Evolutionary conservation across 2,888 invertebrate species (phyloP), one percentile per base, ranked within the genome.

Genomic region (Drosophila flavopinicola): DNA sequence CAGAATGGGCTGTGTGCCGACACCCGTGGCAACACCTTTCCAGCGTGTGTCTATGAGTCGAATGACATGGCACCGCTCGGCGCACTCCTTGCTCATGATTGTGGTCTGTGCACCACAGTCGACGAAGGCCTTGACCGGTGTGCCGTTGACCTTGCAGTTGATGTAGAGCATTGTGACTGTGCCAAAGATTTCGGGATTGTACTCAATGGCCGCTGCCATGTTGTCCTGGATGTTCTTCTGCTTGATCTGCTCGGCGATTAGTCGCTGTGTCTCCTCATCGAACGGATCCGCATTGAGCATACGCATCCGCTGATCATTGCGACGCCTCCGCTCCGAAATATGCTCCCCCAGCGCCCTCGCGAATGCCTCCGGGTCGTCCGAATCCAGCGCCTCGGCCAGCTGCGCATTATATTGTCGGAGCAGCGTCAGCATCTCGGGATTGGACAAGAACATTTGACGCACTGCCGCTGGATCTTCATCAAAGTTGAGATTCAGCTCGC

Each of bases 161-260:
- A 99, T 98, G 91, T 99, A 95, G 4, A 99, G 93, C 99, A 99
- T 99, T 42, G 97, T 96, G 38, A 99, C 99, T 27, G 97, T 97
- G 57, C 98, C 99, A 92, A 99, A 99, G 38, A 97, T 98, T 92
- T 99, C 99, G 0, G 99, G 99, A 91, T 98, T 97, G 90, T 97
- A 97, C 90, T 99, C 99, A 94, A 99, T 98, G 0, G 99, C 99
- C 1, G 98, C 97, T 90, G 99, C 98, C 98, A 99, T 99, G 88
- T 99, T 99, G 0, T 97, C 97, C 91, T 99, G 97, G 68, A 99
- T 98, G 91, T 99, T 99, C 90, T 98, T 96, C 88, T 96, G 97
- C 79, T 96, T 93, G 69, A 99, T 99, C 92, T 98, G 98, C 90
- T 98, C 98, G 3, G 98, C 98, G 77, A 99, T 99, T 87, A 98